Evolutionary conservation across 1,140 invertebrate species (phyloP).

Genomic region (Caligus rogercresseyi): DNA sequence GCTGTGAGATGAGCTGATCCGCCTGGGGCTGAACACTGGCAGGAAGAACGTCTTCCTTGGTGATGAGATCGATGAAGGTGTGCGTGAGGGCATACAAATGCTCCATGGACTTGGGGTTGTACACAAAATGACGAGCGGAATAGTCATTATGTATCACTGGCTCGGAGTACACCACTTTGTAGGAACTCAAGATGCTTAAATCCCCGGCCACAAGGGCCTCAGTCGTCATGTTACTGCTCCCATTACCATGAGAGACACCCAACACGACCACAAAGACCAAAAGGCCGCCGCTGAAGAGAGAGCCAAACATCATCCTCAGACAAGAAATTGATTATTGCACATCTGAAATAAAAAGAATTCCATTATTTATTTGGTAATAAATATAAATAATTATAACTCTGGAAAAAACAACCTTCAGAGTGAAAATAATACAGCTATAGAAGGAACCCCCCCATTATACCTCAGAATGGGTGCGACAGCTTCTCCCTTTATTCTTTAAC

Average conservation of each 20-base stretch:
- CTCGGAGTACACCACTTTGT: background rate
- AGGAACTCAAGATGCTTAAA: background rate
- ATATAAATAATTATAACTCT: no score
- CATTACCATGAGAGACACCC: background rate
- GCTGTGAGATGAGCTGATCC: background rate
- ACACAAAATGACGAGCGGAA: background rate
- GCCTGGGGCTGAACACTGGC: background rate
- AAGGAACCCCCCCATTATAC: no score
- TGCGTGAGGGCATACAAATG: constrained; percentile 15
- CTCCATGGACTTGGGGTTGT: constrained; percentile 14
- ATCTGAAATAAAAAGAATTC: no score
- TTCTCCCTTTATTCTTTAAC: no score
- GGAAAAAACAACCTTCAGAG: no score
- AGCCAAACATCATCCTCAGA: no score
- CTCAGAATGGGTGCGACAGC: no score
- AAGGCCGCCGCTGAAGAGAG: no score
- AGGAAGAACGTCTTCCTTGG: constrained; percentile 5
- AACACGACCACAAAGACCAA: no score
- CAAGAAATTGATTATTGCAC: no score
- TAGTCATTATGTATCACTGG: background rate
- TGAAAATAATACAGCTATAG: no score
- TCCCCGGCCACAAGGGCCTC: background rate
- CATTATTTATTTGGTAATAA: no score
- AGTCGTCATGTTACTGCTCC: background rate
- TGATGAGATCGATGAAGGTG: constrained; percentile 19